Evolutionary conservation across 2,888 invertebrate genomes (phyloP).

Genomic region (Mimumesa dahlbomi): DNA sequence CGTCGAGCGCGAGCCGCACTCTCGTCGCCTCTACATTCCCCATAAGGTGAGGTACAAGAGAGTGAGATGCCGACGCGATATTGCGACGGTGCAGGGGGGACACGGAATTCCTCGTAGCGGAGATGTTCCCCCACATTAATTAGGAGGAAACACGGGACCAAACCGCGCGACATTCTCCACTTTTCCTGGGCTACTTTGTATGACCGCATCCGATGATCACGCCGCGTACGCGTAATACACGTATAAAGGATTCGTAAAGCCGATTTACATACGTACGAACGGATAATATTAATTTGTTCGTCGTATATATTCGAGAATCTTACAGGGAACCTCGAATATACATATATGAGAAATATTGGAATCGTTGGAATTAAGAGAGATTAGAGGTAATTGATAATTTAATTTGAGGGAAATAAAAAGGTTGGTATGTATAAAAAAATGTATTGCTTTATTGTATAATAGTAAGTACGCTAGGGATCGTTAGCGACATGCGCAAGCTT

Average conservation of each 20-base stretch:
- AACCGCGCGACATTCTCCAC: constrained; percentile 37
- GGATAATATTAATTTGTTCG: too few relatives aligned
- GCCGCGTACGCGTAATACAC: too few relatives aligned
- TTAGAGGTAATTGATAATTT: too few relatives aligned
- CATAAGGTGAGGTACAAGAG: constrained; percentile 37
- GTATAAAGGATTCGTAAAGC: too few relatives aligned
- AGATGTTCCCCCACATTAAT: constrained; percentile 54
- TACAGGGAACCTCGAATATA: too few relatives aligned
- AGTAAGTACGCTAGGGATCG: too few relatives aligned
- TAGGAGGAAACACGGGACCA: constrained; percentile 51
- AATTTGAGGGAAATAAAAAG: neutral
- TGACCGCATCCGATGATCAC: neutral
- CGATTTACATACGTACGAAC: too few relatives aligned
- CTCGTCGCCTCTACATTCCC: constrained; percentile 39
- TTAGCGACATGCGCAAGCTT: too few relatives aligned
- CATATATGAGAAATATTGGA: too few relatives aligned
- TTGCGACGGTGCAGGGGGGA: constrained; percentile 40
- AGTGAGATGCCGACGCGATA: constrained; percentile 37
- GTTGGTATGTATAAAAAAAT: neutral
- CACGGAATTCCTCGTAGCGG: constrained; percentile 46
- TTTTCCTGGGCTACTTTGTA: constrained; percentile 35
- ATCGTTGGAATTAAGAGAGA: too few relatives aligned
- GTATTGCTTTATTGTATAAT: too few relatives aligned
- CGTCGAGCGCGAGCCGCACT: constrained; percentile 28
- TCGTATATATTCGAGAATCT: too few relatives aligned